Percentiles rank a stretch among this genome's conserved stretches.
Conservation (phyloP, 2,797 vertebrate species). For the Glyptemys insculpta region DNA sequence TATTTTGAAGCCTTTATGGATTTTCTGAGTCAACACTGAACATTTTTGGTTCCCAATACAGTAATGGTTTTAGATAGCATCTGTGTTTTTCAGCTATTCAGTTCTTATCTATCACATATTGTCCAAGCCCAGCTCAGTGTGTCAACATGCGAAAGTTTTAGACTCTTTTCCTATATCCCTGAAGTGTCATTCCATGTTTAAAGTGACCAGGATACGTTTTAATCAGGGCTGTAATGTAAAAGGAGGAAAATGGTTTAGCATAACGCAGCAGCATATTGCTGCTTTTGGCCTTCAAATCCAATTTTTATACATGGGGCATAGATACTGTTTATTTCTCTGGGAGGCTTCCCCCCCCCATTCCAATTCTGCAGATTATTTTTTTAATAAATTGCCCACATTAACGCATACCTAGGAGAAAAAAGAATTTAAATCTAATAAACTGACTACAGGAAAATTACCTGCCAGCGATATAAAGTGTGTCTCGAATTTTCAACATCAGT, state of each 20-base stretch:
- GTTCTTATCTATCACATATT: slow-evolving; percentile 20
- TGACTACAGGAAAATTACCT: slow-evolving; percentile 91
- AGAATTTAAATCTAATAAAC: slow-evolving; percentile 86
- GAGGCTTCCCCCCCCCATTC: slow-evolving; percentile 50
- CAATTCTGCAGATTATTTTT: slow-evolving; percentile 79
- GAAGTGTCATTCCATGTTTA: slow-evolving; percentile 67
- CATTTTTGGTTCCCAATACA: slow-evolving; percentile 45
- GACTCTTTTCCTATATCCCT: slow-evolving; percentile 51
- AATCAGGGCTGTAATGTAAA: slow-evolving; percentile 59
- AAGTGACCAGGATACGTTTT: slow-evolving; percentile 61
- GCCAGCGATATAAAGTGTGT: slow-evolving; percentile 99
- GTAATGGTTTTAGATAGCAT: slow-evolving; percentile 12
- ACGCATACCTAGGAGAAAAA: slow-evolving; percentile 79
- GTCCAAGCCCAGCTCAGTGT: slow-evolving; percentile 25
- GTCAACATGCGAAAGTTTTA: slow-evolving; percentile 52
- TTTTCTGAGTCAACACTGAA: slow-evolving; percentile 43
- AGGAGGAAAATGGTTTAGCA: slow-evolving; percentile 59
- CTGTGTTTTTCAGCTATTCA: not conserved
- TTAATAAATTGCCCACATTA: slow-evolving; percentile 81
- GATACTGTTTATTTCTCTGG: slow-evolving; percentile 37
- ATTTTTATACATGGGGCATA: slow-evolving; percentile 71
- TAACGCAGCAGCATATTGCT: slow-evolving; percentile 61
- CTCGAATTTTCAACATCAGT: slow-evolving; percentile 99
- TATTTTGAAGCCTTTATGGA: slow-evolving; percentile 43
- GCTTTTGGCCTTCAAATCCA: slow-evolving; percentile 63